Evolutionary conservation across 2,113 vertebrate species (phyloP), one percentile per base, ranked within the genome.

Genomic region (Calidris pugnax): DNA sequence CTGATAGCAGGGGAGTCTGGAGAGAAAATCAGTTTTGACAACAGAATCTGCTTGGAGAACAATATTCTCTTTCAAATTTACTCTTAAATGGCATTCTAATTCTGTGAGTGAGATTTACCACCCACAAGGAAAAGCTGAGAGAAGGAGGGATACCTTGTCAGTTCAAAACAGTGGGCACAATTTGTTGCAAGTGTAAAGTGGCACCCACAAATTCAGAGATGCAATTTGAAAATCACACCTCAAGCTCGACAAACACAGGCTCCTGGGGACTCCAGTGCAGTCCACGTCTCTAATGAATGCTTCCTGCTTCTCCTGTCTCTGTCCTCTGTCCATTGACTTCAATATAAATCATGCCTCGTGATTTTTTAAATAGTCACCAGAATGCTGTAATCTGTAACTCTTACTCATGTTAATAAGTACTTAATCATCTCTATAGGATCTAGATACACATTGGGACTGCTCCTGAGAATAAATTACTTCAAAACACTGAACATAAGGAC

Each of bases 401-500:
- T 96, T 87, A 81, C 53, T 89, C 88, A 73, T 72, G 84, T 68
- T 95, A 96, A 90, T 90, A 92, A 93, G 62, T 72, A 90, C 57
- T 91, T 90, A 93, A 92, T 92, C 83, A 92, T 78, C 74, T 94
- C 80, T 90, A 89, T 37, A 85, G 90, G 53, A 89, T 87, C 69
- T 88, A 86, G 59, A 89, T 91, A 87, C 56, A 82, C 86, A 66
- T 57, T 57, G 83, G 86, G 86, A 89, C 77, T 53, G 66, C 56
- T 89, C 76, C 90, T 90, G 80, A 87, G 85, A 93, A 83, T 86
- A 96, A 93, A 92, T 93, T 92, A 76, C 55, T 90, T 91, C 63
- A n/a, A n/a, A n/a, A 82, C 48, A 62, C 43, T 55, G 86, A 93
- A 81, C 66, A 76, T 28, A 79, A 86, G 73, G 88, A 89, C 56